A percentile compares a stretch with the other conserved stretches of the same genome.
These are phyloP conservation scores for Ceratina calcarata DNA, from an alignment of 1,140 invertebrate genomes.

Conservation along the genomic window DNA sequence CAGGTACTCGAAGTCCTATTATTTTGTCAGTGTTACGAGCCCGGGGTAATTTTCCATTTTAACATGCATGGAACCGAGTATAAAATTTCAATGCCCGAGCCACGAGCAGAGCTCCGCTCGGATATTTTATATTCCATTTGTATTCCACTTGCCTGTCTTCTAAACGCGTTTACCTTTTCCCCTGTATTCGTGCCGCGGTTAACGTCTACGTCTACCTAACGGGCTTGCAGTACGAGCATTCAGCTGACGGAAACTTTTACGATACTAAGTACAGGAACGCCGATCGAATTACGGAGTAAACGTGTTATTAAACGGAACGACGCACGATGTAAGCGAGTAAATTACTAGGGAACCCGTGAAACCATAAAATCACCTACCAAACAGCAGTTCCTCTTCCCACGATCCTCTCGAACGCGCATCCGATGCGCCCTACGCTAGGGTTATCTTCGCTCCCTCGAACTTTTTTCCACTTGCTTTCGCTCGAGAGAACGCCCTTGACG, in stretches of 20 bases:
- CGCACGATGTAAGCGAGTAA: not conserved
- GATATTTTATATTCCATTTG: conserved; percentile 16
- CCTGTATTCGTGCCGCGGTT: not conserved
- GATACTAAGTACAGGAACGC: too few relatives aligned
- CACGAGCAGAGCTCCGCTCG: not conserved
- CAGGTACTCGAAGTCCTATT: conserved; percentile 10
- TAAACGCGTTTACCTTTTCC: not conserved
- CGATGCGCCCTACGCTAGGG: not conserved
- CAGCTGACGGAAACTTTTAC: too few relatives aligned
- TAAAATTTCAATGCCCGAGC: conserved; percentile 19
- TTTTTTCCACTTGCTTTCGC: not conserved
- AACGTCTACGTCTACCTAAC: not conserved
- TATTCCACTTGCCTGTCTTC: conserved; percentile 12
- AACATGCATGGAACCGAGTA: conserved; percentile 13
- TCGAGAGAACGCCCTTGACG: not conserved
- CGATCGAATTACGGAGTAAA: too few relatives aligned
- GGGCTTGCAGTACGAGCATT: not conserved
- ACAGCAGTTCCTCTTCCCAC: conserved; percentile 1
- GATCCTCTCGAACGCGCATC: not conserved
- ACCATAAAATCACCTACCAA: conserved; percentile 6
- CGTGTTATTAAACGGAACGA: not conserved
- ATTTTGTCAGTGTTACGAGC: not conserved
- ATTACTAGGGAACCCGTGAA: not conserved
- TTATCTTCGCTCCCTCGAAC: too few relatives aligned
- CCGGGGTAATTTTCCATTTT: conserved; percentile 11